Conservation (phyloP, 2,797 vertebrate species). For the Odontamblyopus rebecca region DNA sequence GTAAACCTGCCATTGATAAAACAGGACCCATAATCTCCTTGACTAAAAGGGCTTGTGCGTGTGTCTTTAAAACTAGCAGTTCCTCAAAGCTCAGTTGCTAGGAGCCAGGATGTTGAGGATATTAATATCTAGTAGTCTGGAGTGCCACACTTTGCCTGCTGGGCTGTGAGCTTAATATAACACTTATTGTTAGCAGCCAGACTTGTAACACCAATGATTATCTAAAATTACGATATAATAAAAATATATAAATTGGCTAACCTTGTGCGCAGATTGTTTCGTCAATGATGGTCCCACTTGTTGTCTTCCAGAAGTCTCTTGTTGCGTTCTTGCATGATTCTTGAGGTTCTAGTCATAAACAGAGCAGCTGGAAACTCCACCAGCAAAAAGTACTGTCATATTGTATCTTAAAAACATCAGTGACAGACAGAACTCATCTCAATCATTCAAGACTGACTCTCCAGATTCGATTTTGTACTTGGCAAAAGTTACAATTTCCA, state of each 20-base stretch:
- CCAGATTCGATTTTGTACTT: slow-evolving; percentile 17
- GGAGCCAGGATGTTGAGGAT: slow-evolving; percentile 61
- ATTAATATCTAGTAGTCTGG: slow-evolving; percentile 65
- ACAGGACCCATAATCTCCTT: slow-evolving; percentile 7
- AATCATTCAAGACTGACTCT: slow-evolving; percentile 35
- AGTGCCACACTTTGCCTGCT: slow-evolving; percentile 48
- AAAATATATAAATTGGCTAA: slow-evolving; percentile 30
- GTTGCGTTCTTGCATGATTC: slow-evolving; percentile 68
- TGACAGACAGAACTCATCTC: slow-evolving; percentile 32
- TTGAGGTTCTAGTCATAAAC: slow-evolving; percentile 51
- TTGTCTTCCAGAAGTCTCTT: slow-evolving; percentile 33
- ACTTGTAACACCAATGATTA: slow-evolving; percentile 14
- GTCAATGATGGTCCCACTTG: slow-evolving; percentile 26
- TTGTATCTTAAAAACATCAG: slow-evolving; percentile 34
- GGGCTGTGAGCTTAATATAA: slow-evolving; percentile 47
- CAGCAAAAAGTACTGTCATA: slow-evolving; percentile 66
- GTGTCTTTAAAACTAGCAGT: slow-evolving; percentile 19
- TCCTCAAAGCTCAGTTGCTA: slow-evolving; percentile 63
- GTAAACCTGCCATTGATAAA: slow-evolving; percentile 4
- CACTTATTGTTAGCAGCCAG: slow-evolving; percentile 10
- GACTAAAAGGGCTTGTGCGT: slow-evolving; percentile 12
- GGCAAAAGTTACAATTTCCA: slow-evolving; percentile 10
- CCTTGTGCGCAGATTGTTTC: slow-evolving; percentile 36
- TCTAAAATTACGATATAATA: neutral
- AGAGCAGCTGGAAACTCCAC: slow-evolving; percentile 63